Percentiles rank a stretch among this genome's conserved stretches.
Conservation (phyloP, 2,888 invertebrate genomes). For the Mythimna loreyi region DNA sequence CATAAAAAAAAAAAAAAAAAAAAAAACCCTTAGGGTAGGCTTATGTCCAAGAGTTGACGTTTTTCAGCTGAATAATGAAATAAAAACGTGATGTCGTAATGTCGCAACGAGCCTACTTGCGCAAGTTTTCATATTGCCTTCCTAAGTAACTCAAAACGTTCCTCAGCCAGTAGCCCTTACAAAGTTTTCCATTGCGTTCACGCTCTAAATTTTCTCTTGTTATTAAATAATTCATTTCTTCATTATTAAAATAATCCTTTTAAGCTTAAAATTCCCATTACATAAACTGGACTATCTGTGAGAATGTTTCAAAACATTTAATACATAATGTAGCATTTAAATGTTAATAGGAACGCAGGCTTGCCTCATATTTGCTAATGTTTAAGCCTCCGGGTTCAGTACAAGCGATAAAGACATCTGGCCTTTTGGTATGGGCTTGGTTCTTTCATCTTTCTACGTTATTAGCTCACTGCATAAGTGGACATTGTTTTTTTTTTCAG, state of each 20-base stretch:
- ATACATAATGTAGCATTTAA: constrained; percentile 49
- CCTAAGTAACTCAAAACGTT: constrained; percentile 4
- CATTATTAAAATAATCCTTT: constrained; percentile 65
- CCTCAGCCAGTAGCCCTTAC: constrained; percentile 11
- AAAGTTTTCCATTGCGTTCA: constrained; percentile 46
- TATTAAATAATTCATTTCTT: too few relatives aligned
- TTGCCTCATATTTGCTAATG: constrained; percentile 26
- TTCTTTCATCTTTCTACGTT: background rate
- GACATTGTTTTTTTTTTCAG: background rate
- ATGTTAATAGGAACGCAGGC: constrained; percentile 36
- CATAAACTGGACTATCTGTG: constrained; percentile 46
- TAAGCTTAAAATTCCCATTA: constrained; percentile 55
- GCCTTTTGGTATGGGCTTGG: background rate
- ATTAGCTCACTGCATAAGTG: background rate
- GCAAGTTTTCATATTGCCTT: background rate
- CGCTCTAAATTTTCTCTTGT: constrained; percentile 37
- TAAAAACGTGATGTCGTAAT: too few relatives aligned
- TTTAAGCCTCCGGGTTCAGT: constrained; percentile 9
- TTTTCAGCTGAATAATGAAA: too few relatives aligned
- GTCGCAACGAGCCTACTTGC: background rate
- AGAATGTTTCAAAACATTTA: constrained; percentile 54
- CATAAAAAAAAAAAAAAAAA: too few relatives aligned
- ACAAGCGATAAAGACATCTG: background rate
- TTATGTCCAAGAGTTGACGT: too few relatives aligned
- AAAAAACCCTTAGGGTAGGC: too few relatives aligned